Conservation (phyloP, 2,888 invertebrate genomes). For the Pherbina coryleti region DNA sequence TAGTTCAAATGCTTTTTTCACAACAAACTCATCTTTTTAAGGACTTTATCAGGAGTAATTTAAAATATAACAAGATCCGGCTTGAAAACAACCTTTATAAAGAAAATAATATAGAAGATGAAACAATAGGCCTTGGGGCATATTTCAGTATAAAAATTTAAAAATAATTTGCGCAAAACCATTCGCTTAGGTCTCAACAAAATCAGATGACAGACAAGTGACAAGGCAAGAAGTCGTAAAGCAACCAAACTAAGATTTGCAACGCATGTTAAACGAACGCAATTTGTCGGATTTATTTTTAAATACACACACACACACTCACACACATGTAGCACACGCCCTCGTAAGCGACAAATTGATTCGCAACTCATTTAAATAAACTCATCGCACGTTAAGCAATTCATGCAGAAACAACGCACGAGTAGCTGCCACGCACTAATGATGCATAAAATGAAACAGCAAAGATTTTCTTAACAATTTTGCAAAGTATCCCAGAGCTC, state of each 20-base stretch:
- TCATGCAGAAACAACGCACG: too few species aligned
- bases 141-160: not conserved
- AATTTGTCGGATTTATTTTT: constrained; percentile 7
- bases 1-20: too few species aligned
- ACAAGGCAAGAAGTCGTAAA: not conserved
- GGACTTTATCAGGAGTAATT: too few species aligned
- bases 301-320: not conserved
- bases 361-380: constrained; percentile 23
- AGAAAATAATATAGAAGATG: too few species aligned
- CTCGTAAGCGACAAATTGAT: not conserved
- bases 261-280: not conserved
- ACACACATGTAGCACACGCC: not conserved
- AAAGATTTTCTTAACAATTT: not conserved
- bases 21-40: too few species aligned
- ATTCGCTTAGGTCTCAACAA: not conserved
- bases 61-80: too few species aligned
- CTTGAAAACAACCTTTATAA: too few species aligned
- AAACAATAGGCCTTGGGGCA: not conserved
- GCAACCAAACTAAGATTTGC: not conserved
- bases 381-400: not conserved
- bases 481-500: too few species aligned
- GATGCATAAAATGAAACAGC: not conserved
- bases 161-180: not conserved
- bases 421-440: too few species aligned
- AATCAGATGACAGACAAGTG: not conserved